Percentiles rank a stretch among this genome's conserved stretches.
Evolutionary conservation across 2,113 vertebrate genomes (phyloP).

Genomic region (Silurus meridionalis): DNA sequence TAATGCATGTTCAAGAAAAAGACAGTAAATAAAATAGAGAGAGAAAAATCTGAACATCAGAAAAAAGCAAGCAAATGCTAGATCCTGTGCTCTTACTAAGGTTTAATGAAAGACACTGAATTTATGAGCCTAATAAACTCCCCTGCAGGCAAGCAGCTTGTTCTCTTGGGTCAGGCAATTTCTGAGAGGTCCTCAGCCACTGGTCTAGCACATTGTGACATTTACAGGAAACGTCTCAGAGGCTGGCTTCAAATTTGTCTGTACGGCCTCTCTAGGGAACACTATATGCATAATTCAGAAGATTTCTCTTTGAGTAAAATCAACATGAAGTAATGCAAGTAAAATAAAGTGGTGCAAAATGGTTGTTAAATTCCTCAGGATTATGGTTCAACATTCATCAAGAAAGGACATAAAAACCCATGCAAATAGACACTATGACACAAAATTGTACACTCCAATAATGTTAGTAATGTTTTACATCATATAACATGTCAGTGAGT

Average conservation of each 20-base stretch:
- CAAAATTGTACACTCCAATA: background rate
- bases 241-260: background rate
- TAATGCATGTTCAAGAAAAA: background rate
- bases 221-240: slow-evolving; percentile 30
- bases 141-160: slow-evolving; percentile 5
- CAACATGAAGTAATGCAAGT: background rate
- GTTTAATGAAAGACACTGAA: slow-evolving; percentile 51
- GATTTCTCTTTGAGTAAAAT: background rate
- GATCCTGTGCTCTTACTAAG: slow-evolving; percentile 1
- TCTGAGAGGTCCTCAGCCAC: slow-evolving; percentile 29
- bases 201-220: slow-evolving; percentile 14
- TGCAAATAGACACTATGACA: background rate
- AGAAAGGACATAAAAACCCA: background rate
- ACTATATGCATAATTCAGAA: background rate
- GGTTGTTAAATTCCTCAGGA: background rate
- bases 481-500: background rate
- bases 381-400: background rate
- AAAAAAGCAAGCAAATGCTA: background rate
- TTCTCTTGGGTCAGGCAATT: slow-evolving; percentile 46
- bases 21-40: background rate
- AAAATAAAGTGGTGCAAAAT: background rate
- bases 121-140: slow-evolving; percentile 52
- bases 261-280: background rate
- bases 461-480: background rate
- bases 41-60: background rate